phyloP scores from a whole-genome alignment of 2,888 invertebrate species.

The Bellardia bayeri region DNA sequence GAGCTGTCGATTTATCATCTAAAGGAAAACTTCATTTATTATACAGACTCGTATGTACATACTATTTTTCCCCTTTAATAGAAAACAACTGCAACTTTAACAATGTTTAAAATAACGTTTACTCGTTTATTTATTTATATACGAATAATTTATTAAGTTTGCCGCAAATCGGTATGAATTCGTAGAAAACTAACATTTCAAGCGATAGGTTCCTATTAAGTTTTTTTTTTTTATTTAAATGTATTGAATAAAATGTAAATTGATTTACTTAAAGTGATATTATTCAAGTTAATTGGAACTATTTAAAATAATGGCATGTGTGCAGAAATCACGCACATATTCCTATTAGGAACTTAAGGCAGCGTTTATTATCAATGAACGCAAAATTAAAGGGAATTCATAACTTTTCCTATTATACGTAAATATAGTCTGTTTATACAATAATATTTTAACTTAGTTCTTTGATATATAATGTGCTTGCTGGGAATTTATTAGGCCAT shows the following conservation, averaged over 20 bases:
- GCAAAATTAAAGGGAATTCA: too few relatives aligned
- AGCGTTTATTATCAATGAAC: too few relatives aligned
- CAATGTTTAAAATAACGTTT: background rate
- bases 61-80: background rate
- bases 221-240: background rate
- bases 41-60: background rate
- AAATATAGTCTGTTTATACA: too few relatives aligned
- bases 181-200: background rate
- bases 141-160: background rate
- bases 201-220: background rate
- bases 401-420: too few relatives aligned
- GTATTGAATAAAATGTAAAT: background rate
- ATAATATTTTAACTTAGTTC: too few relatives aligned
- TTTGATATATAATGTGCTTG: too few relatives aligned
- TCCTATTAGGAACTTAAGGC: background rate
- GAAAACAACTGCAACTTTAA: background rate
- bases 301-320: background rate
- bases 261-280: background rate
- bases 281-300: background rate
- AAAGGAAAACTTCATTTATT: background rate
- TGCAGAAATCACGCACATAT: conserved; percentile 9
- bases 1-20: background rate
- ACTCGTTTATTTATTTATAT: background rate
- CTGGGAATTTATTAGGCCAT: too few relatives aligned
- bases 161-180: background rate